Conservation (phyloP, 2,888 invertebrate species). For the Antheraea assamensis region DNA sequence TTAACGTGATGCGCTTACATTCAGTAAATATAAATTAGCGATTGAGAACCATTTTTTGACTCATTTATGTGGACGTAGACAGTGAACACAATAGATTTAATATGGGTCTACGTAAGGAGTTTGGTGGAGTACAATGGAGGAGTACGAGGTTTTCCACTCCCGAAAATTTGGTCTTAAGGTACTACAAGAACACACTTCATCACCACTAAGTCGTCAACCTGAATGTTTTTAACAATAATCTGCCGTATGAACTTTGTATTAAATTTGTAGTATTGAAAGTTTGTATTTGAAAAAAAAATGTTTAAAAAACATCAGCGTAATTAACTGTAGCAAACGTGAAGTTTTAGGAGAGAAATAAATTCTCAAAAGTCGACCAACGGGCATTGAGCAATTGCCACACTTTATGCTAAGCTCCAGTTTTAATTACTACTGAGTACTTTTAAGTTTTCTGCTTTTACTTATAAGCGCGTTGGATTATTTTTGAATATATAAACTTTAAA, state of each 20-base stretch:
- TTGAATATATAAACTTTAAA: constrained; percentile 24
- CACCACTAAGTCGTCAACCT: background rate
- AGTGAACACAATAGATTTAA: too few relatives aligned
- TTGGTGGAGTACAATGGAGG: too few relatives aligned
- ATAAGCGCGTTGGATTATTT: constrained; percentile 50
- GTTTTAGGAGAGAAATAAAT: constrained; percentile 46
- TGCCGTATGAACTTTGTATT: background rate
- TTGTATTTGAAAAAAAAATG: constrained; percentile 2
- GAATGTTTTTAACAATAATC: background rate
- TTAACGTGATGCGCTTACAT: too few relatives aligned
- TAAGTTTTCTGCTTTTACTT: constrained; percentile 50
- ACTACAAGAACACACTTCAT: too few relatives aligned
- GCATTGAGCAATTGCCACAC: constrained; percentile 73
- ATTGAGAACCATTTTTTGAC: too few relatives aligned
- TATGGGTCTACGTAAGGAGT: too few relatives aligned
- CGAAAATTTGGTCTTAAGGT: too few relatives aligned
- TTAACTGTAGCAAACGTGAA: constrained; percentile 40
- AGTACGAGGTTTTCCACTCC: too few relatives aligned
- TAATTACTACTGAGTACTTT: constrained; percentile 71
- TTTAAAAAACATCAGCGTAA: constrained; percentile 37
- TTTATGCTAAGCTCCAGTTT: constrained; percentile 69
- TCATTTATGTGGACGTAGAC: too few relatives aligned
- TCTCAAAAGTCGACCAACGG: constrained; percentile 56
- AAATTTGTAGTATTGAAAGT: background rate
- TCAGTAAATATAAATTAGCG: too few relatives aligned